Percentiles rank a stretch among this genome's conserved stretches.
Evolutionary conservation across 30 jellyfish, hydroid and myxozoan species (phyloP).

Genomic region (Sanderia malayensis): DNA sequence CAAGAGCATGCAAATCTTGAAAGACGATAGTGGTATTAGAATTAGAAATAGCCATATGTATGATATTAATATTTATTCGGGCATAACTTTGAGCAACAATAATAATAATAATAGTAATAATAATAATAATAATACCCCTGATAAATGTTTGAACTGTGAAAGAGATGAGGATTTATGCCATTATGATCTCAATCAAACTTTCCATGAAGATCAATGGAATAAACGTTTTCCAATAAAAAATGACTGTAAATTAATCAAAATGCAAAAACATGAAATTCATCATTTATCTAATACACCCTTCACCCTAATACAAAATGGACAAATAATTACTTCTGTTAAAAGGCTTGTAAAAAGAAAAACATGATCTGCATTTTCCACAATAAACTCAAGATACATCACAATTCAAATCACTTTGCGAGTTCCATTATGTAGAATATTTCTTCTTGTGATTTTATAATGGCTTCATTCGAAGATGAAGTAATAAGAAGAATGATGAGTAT

Average conservation of each 20-base stretch:
- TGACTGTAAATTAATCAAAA: not conserved
- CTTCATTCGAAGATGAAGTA: not conserved
- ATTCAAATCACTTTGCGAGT: not conserved
- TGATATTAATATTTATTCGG: too few species aligned
- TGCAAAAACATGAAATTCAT: not conserved
- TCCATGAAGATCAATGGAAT: constrained; percentile 28
- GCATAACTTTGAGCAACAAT: too few species aligned
- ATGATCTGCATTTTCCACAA: constrained; percentile 24
- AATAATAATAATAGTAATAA: too few species aligned
- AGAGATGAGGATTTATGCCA: too few species aligned
- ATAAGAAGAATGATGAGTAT: too few species aligned
- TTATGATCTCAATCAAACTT: constrained; percentile 46
- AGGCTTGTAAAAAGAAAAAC: constrained; percentile 45
- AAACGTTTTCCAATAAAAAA: constrained; percentile 31
- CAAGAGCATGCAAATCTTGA: too few species aligned
- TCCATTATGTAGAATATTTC: constrained; percentile 4
- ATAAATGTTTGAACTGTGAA: too few species aligned
- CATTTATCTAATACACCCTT: constrained; percentile 34
- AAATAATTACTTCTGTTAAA: not conserved
- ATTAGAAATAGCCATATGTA: too few species aligned
- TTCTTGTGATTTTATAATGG: constrained; percentile 4
- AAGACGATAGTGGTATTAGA: too few species aligned
- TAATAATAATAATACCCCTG: too few species aligned
- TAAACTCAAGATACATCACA: not conserved
- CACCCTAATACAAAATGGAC: not conserved